These are phyloP conservation scores for Drosophila sucinea DNA, from an alignment of 1,140 invertebrate species.

Conservation along the genomic window DNA sequence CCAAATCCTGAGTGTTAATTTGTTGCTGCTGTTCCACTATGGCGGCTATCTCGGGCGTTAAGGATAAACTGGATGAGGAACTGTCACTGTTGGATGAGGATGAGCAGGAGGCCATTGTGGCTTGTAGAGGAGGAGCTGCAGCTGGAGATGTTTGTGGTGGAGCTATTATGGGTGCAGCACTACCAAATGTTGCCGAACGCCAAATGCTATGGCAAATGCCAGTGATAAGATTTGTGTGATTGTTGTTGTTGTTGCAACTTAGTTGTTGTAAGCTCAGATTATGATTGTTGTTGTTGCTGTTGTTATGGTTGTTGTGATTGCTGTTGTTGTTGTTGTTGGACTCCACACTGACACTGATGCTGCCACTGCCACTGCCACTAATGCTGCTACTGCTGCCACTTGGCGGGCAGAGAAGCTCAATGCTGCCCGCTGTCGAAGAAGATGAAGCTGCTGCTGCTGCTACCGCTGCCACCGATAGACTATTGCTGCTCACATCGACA, in stretches of 20 bases:
- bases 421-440: constrained; percentile 48
- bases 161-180: constrained; percentile 53
- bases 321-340: constrained; percentile 16
- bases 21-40: constrained; percentile 43
- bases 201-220: constrained; percentile 72
- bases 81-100: constrained; percentile 24
- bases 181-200: constrained; percentile 70
- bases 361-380: constrained; percentile 65
- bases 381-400: constrained; percentile 69
- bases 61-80: constrained; percentile 53
- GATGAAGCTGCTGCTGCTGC: constrained; percentile 9
- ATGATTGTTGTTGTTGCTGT: constrained; percentile 47
- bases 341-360: constrained; percentile 39
- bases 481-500: background rate
- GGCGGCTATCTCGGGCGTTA: constrained; percentile 52
- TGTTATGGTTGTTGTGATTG: constrained; percentile 2
- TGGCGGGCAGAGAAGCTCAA: constrained; percentile 63
- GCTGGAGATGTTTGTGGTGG: constrained; percentile 1
- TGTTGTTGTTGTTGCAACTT: constrained; percentile 36
- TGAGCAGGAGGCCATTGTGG: background rate
- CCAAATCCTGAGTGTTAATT: constrained; percentile 34
- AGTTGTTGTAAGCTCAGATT: constrained; percentile 57
- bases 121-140: constrained; percentile 12
- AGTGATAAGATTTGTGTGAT: constrained; percentile 61
- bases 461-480: constrained; percentile 8